phyloP scores from a whole-genome alignment of 2,797 vertebrate species.

The Hyperoplus immaculatus region DNA sequence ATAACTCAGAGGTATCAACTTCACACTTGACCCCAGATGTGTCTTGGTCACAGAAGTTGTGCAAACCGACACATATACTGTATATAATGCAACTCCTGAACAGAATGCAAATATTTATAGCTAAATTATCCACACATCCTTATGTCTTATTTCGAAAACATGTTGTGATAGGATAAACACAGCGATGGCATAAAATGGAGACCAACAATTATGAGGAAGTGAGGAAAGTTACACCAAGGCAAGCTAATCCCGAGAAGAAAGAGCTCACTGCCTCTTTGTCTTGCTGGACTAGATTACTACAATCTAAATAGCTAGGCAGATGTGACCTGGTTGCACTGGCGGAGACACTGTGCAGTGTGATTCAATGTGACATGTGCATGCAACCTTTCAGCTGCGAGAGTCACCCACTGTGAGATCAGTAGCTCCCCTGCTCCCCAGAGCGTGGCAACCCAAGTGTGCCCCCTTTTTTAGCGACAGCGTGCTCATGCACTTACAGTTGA shows the following conservation, averaged over 20 bases:
- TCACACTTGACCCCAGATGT: neutral
- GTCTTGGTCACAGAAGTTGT: neutral
- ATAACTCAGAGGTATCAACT: neutral
- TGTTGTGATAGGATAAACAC: constrained; percentile 35
- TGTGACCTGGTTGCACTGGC: constrained; percentile 26
- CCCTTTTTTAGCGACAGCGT: neutral
- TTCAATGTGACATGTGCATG: constrained; percentile 69
- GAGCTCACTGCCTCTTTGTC: neutral
- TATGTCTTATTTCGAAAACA: constrained; percentile 14
- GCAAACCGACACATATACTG: no score
- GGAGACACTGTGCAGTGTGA: constrained; percentile 40
- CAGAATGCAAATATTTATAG: neutral
- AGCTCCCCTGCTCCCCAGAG: constrained; percentile 55
- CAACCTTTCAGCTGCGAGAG: constrained; percentile 55
- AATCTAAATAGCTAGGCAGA: constrained; percentile 32
- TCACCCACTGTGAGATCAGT: constrained; percentile 47
- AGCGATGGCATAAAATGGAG: constrained; percentile 16
- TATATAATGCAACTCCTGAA: neutral
- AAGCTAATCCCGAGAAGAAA: neutral
- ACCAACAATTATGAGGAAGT: constrained; percentile 37
- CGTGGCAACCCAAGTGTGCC: constrained; percentile 26
- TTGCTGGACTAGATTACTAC: neutral
- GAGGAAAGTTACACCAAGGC: neutral
- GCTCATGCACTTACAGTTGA: neutral
- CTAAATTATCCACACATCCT: constrained; percentile 1